Evolutionary conservation across 2,888 invertebrate genomes (phyloP).

Genomic region (Luperina nickerlii): DNA sequence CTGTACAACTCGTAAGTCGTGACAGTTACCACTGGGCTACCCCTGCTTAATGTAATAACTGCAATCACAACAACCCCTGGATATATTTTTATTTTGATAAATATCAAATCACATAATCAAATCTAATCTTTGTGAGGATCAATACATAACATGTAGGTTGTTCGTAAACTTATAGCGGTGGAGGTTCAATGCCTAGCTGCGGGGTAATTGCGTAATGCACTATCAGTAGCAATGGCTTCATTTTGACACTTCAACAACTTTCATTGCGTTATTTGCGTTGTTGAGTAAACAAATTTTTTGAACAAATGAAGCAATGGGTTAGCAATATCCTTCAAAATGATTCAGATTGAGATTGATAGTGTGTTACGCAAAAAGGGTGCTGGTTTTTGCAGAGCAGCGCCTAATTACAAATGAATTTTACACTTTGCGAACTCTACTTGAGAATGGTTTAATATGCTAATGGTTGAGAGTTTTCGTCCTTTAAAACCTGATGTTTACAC

Average conservation of each 20-base stretch:
- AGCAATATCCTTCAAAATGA: no score
- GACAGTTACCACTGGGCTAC: no score
- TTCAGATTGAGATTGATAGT: no score
- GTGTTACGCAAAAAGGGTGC: no score
- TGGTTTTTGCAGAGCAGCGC: not conserved
- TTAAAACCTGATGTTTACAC: not conserved
- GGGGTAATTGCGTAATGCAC: no score
- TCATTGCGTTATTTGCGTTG: no score
- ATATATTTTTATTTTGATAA: not conserved
- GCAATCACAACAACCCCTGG: not conserved
- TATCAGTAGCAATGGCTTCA: no score
- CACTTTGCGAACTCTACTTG: not conserved
- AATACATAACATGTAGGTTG: not conserved
- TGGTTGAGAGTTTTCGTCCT: not conserved
- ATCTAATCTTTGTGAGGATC: not conserved
- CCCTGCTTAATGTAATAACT: not conserved
- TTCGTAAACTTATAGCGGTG: not conserved
- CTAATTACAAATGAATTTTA: not conserved
- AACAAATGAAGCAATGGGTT: no score
- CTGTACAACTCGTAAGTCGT: no score
- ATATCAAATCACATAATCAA: not conserved
- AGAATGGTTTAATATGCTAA: not conserved
- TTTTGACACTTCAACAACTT: no score
- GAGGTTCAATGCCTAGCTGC: no score
- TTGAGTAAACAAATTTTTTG: no score